Base-by-base conservation (phyloP, 2,797 vertebrate genomes). In the Dipus sagitta region DNA sequence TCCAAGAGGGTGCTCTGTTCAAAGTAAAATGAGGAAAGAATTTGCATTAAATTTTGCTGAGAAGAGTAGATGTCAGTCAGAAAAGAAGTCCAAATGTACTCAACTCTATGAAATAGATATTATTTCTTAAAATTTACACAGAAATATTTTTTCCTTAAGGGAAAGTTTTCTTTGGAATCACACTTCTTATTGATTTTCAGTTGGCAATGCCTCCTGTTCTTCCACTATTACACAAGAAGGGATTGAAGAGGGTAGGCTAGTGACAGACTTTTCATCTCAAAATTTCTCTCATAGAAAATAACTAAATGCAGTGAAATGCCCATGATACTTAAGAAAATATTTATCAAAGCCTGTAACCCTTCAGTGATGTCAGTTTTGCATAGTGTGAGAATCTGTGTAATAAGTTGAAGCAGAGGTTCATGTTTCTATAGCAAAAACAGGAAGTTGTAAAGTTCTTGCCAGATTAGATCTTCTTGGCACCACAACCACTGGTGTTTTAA, bases 261-360 rank as follows among this genome's bases (percentile, higher is more conserved):
- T 76, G 30, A 71, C 5, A 67, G 24, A 76, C 21, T 83, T 94
- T 95, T 88, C 23, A 75, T 11, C 38, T 87, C 32, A 77, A 70
- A 71, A 60, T 67, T 86, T 92, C 30, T 80, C 65, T 79, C 4
- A 74, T 80, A 94, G 71, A 20, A 93, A 82, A 52, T 72, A 60
- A 52, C 30, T 86, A 78, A 91, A 89, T 81, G 83, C 54, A 11
- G 20, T 58, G 34, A 89, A 78, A 8, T 81, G 34, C 11, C 67
- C 52, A 93, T 81, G 52, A 81, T 87, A 86, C 65, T 85, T 94
- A 52, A 94, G 52, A 92, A 92, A 91, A 68, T 85, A 70, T 62
- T 20, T 58, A 38, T 1, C 21, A 58, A 93, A 77, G 4, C 70
- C 3, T 87, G 95, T 78, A 94, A 91, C 79, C 62, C 24, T 47